Evolutionary conservation across 2,797 vertebrate species (phyloP), one percentile per base, ranked within the genome.

Genomic region (Xiphorhynchus erythropygius): DNA sequence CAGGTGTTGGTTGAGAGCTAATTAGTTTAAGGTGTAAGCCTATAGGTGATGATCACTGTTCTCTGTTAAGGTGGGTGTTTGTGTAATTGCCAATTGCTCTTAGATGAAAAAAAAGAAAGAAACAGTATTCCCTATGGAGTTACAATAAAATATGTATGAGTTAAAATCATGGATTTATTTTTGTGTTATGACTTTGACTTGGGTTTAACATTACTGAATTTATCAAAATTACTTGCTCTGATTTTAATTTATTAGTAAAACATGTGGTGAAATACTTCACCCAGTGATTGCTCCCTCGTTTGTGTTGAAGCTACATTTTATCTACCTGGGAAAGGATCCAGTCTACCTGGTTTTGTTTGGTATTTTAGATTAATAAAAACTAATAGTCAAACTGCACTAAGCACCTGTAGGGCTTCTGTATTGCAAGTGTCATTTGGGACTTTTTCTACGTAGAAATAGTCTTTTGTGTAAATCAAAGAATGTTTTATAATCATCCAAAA

Each of bases 1-100:
- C 87, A 94, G 93, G 82, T 94, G 93, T 84, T 88, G 50, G 23
- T 32, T 57, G 82, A 52, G 50, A 86, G 65, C 50, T 90, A 69
- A 92, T 96, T 79, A 93, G 68, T 37, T 87, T 80, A 65, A 91
- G 82, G 50, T 76, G 82, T 75, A 92, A 91, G 76, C 42, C 46
- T 78, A 13, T 65, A 77, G 65, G 65, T 33, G 75, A 71, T 85
- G 53, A 87, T 79, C 57, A 1, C 15, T 70, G 41, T 64, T 67
- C 70, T 87, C 49, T 83, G 10, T 27, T 89, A 74, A 85, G 32
- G 65, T 74, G 47, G 12, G 13, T 56, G 46, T 71, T 81, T 65
- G 17, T 91, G 53, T 81, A 59, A 84, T 81, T 91, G 60, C 44
- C 21, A 42, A 25, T 84, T 59, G 49, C 30, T 89, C 39, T 78